These are phyloP conservation scores for Zophobas morio DNA, from an alignment of 1,140 invertebrate species.

Conservation along the genomic window DNA sequence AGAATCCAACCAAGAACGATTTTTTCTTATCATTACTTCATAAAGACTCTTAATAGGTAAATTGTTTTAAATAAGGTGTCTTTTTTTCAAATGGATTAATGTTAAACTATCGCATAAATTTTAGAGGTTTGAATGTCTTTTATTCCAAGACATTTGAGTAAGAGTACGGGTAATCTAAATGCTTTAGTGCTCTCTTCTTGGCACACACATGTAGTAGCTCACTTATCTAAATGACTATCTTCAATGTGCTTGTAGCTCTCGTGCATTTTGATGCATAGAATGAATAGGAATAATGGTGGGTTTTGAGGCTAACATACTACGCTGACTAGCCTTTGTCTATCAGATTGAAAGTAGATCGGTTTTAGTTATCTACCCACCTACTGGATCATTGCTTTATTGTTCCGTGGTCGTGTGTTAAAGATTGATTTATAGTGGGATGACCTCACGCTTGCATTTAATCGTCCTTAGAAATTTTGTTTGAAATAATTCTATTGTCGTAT, in stretches of 20 bases:
- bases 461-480: not conserved
- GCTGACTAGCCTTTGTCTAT: slow-evolving; percentile 28
- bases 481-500: no score
- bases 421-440: slow-evolving; percentile 8
- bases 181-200: slow-evolving; percentile 17
- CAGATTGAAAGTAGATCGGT: slow-evolving; percentile 25
- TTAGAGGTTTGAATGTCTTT: not conserved
- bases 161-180: slow-evolving; percentile 31
- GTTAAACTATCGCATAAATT: no score
- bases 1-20: no score
- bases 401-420: slow-evolving; percentile 8
- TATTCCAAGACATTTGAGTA: slow-evolving; percentile 24
- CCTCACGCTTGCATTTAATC: slow-evolving; percentile 1
- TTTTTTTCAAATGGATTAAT: not conserved
- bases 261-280: slow-evolving; percentile 30
- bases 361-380: slow-evolving; percentile 24
- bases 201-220: slow-evolving; percentile 7
- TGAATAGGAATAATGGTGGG: slow-evolving; percentile 34
- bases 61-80: not conserved
- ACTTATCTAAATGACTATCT: slow-evolving; percentile 42
- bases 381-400: slow-evolving; percentile 27
- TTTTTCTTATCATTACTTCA: no score
- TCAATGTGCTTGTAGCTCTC: slow-evolving; percentile 33
- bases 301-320: slow-evolving; percentile 21
- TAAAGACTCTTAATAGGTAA: no score